Conservation (phyloP, 2,113 vertebrate species). For the Nibea coibor region DNA sequence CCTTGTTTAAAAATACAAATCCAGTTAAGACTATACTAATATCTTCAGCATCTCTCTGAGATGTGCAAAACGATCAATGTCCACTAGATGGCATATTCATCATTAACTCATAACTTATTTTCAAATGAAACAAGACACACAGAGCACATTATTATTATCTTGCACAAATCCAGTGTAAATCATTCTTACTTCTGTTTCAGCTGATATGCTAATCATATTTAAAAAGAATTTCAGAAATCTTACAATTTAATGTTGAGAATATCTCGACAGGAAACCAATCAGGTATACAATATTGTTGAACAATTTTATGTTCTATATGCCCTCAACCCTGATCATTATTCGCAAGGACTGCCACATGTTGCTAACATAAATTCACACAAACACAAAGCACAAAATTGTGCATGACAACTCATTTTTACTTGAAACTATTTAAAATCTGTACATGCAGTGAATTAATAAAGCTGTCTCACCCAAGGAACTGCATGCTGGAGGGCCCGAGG, state of each 20-base stretch:
- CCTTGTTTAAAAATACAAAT: background rate
- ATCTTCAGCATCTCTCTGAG: background rate
- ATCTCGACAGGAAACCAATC: background rate
- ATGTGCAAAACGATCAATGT: background rate
- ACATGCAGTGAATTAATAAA: background rate
- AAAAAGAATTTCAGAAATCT: background rate
- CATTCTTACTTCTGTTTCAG: background rate
- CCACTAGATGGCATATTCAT: slow-evolving; percentile 37
- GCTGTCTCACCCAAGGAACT: slow-evolving; percentile 92
- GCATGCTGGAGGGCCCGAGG: slow-evolving; percentile 92
- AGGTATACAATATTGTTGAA: background rate
- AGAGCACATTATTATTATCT: background rate
- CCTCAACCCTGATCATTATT: background rate
- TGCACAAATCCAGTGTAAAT: background rate
- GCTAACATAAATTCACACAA: background rate
- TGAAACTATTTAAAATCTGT: background rate
- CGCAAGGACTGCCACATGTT: background rate
- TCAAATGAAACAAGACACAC: background rate
- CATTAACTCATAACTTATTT: background rate
- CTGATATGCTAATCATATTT: background rate
- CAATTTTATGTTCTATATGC: too few species aligned
- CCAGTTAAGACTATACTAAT: background rate
- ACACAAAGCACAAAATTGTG: background rate
- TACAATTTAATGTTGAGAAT: background rate
- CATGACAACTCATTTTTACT: background rate